phyloP scores from a whole-genome alignment of 2,888 invertebrate genomes.

The Heliothis peltigera region DNA sequence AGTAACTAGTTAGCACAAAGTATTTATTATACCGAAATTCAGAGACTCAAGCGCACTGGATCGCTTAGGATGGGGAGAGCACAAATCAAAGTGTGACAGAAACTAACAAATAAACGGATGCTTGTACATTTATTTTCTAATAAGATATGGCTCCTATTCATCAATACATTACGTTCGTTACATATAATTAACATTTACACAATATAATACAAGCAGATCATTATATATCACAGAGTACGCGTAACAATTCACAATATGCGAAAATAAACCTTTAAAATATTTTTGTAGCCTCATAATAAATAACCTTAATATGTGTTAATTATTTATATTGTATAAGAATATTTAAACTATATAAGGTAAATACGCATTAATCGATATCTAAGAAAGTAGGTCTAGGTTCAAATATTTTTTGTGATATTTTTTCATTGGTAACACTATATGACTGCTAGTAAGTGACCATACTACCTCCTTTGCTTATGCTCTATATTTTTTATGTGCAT shows the following conservation, averaged over 20 bases:
- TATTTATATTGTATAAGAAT: conserved; percentile 37
- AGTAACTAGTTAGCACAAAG: too few species aligned
- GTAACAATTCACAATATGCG: conserved; percentile 85
- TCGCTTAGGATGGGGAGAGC: too few species aligned
- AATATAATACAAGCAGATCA: conserved; percentile 84
- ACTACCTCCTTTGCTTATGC: neutral
- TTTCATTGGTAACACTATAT: neutral
- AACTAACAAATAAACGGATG: conserved; percentile 62
- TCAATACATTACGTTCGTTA: conserved; percentile 60
- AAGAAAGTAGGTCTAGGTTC: conserved; percentile 11
- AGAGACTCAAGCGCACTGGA: too few species aligned
- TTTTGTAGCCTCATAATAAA: conserved; percentile 46
- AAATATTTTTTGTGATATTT: neutral
- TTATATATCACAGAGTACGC: conserved; percentile 86
- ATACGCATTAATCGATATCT: conserved; percentile 18
- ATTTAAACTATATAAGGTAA: conserved; percentile 25
- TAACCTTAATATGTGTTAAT: neutral
- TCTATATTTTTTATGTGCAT: conserved; percentile 13
- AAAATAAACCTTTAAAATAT: conserved; percentile 66
- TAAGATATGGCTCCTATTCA: conserved; percentile 76
- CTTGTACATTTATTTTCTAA: conserved; percentile 82
- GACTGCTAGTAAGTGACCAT: neutral
- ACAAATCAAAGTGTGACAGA: neutral
- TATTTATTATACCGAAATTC: too few species aligned
- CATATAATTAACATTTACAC: conserved; percentile 68